Conservation (phyloP, 2,888 invertebrate species). For the Unio delphinus region DNA sequence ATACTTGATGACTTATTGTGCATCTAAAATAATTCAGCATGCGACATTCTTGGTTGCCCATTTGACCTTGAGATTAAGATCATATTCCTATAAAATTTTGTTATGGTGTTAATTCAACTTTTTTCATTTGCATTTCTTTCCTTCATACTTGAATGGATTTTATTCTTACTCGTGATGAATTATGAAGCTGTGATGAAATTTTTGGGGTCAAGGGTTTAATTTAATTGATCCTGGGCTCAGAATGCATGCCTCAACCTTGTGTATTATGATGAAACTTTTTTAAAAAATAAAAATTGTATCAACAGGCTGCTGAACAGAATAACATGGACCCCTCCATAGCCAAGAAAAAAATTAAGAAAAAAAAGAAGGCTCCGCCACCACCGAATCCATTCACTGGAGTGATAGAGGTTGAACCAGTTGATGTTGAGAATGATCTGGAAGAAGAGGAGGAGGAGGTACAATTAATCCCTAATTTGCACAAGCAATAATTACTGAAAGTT, state of each 20-base stretch:
- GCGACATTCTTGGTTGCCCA: neutral
- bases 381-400: constrained; percentile 75
- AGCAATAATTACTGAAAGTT: neutral
- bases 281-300: neutral
- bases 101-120: neutral
- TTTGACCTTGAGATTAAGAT: neutral
- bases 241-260: too few relatives aligned
- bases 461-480: constrained; percentile 9
- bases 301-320: constrained; percentile 71
- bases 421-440: constrained; percentile 21
- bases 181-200: too few relatives aligned
- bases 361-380: constrained; percentile 72
- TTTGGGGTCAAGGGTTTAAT: too few relatives aligned
- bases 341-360: constrained; percentile 62
- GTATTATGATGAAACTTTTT: neutral
- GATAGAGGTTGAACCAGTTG: constrained; percentile 36
- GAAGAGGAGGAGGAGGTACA: constrained; percentile 26
- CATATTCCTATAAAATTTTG: neutral
- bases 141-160: neutral
- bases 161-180: neutral
- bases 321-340: constrained; percentile 69
- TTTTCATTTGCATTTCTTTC: neutral
- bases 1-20: neutral
- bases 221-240: too few relatives aligned
- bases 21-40: neutral